These are phyloP conservation scores for Thumatha senex DNA, from an alignment of 2,888 invertebrate genomes.

Conservation along the genomic window DNA sequence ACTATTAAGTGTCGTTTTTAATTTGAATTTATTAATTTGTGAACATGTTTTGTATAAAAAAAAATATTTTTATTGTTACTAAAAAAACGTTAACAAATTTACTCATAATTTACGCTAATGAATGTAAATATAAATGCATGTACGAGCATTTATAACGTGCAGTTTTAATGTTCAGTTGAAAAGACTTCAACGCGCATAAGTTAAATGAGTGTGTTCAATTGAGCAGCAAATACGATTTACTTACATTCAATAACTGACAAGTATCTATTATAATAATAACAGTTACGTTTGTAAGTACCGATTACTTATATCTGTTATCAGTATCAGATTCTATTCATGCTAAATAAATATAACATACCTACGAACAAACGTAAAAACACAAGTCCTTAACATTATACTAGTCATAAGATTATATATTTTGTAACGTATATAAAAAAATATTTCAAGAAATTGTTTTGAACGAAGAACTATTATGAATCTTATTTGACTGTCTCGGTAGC, in stretches of 20 bases:
- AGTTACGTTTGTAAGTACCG: no score
- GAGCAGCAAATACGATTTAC: slow-evolving; percentile 1
- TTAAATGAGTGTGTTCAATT: background rate
- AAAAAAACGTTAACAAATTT: no score
- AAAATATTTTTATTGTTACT: background rate
- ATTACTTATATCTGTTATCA: no score
- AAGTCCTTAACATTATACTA: no score
- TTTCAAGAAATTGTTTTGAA: no score
- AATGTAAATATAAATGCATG: slow-evolving; percentile 13
- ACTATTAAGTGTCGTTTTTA: background rate
- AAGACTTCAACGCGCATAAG: slow-evolving; percentile 59
- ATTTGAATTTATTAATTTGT: background rate
- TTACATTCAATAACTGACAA: background rate
- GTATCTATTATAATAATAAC: background rate
- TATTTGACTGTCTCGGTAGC: no score
- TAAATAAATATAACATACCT: no score
- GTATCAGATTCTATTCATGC: no score
- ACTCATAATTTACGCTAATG: background rate
- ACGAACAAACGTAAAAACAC: no score
- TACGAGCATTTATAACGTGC: slow-evolving; percentile 2
- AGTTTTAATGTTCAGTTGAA: slow-evolving; percentile 25
- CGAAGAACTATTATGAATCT: no score
- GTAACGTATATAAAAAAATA: no score
- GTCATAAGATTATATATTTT: no score
- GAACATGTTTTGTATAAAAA: background rate